Evolutionary conservation across 2,113 vertebrate species (phyloP).

Genomic region (Azemiops feae): DNA sequence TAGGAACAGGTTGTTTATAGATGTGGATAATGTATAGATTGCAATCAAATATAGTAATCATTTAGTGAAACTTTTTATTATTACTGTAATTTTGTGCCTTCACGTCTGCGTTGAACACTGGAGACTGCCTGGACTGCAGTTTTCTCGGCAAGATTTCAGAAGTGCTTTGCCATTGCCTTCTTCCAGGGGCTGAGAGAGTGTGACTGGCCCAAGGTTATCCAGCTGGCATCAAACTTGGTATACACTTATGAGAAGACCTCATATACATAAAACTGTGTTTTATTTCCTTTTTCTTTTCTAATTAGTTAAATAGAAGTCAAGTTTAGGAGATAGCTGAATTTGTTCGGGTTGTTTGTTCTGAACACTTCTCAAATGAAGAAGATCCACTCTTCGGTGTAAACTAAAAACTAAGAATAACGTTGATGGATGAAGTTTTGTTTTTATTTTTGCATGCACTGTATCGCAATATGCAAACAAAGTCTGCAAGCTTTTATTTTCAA

Average conservation of each 20-base stretch:
- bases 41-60: background rate
- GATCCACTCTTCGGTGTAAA: background rate
- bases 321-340: background rate
- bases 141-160: background rate
- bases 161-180: background rate
- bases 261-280: too few relatives aligned
- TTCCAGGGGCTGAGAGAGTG: background rate
- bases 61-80: background rate
- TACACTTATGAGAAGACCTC: background rate
- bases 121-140: background rate
- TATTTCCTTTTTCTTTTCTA: background rate
- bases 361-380: background rate
- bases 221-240: too few relatives aligned
- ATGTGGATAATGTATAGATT: background rate
- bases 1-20: background rate
- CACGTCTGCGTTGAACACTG: too few relatives aligned
- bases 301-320: background rate
- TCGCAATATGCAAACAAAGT: background rate
- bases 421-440: background rate
- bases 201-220: background rate
- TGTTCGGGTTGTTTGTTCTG: background rate
- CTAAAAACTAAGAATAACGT: background rate
- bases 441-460: background rate
- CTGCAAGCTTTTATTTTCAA: background rate
- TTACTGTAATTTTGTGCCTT: background rate